phyloP scores from a whole-genome alignment of 2,113 vertebrate species.

The Dunckerocampus dactyliophorus region DNA sequence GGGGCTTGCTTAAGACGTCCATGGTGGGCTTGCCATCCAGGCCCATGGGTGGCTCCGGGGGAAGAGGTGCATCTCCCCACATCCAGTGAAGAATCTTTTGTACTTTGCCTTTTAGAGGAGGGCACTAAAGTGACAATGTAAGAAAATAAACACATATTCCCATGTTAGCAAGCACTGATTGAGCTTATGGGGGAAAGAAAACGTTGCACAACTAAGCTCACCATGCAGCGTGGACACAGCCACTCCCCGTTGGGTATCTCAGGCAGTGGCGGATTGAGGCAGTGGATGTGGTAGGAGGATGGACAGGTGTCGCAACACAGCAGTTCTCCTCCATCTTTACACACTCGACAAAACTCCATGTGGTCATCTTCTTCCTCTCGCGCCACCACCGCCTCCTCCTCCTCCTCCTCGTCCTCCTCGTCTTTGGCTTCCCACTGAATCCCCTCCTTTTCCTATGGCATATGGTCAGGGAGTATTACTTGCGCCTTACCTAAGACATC shows the following conservation, averaged over 20 bases:
- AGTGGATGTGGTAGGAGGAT: slow-evolving; percentile 93
- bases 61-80: slow-evolving; percentile 85
- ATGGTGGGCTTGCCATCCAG: slow-evolving; percentile 58
- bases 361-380: slow-evolving; percentile 97
- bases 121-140: slow-evolving; percentile 75
- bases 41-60: slow-evolving; percentile 53
- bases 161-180: not conserved
- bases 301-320: slow-evolving; percentile 88
- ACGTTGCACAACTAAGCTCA: slow-evolving; percentile 65
- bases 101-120: slow-evolving; percentile 95
- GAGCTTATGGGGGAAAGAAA: no score
- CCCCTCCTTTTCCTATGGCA: slow-evolving; percentile 91
- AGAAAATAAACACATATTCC: not conserved
- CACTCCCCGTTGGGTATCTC: slow-evolving; percentile 99
- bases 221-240: slow-evolving; percentile 97
- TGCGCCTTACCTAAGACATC: no score
- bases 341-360: slow-evolving; percentile 97
- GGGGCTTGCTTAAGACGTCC: slow-evolving; percentile 70
- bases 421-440: slow-evolving; percentile 98
- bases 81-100: slow-evolving; percentile 96
- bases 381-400: slow-evolving; percentile 84
- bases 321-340: slow-evolving; percentile 93
- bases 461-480: not conserved
- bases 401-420: slow-evolving; percentile 80
- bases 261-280: slow-evolving; percentile 92